phyloP scores from a whole-genome alignment of 1,140 invertebrate species.

The Steinernema khuongi region DNA sequence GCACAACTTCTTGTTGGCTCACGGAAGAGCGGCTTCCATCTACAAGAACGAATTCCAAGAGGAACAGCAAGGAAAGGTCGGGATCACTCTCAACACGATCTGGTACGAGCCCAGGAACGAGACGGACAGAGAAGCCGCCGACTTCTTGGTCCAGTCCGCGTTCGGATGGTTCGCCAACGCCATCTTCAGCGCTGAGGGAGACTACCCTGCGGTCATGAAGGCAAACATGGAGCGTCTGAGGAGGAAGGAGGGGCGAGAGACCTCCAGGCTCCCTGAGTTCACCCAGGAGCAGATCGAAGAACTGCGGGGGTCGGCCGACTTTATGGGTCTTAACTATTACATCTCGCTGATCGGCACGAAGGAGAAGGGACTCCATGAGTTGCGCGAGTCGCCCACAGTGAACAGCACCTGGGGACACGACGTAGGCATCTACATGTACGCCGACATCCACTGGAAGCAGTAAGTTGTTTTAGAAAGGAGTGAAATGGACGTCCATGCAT shows the following conservation, averaged over 20 bases:
- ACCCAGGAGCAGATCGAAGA: background rate
- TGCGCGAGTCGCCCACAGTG: background rate
- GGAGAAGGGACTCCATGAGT: background rate
- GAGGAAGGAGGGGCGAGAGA: background rate
- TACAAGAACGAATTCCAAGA: background rate
- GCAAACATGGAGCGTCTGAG: background rate
- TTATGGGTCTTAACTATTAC: background rate
- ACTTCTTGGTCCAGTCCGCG: background rate
- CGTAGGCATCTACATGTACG: background rate
- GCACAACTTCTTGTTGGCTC: background rate
- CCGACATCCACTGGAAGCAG: background rate
- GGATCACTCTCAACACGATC: background rate
- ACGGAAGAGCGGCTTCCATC: background rate
- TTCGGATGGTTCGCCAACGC: constrained; percentile 1
- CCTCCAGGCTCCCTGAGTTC: background rate
- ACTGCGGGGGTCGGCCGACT: background rate
- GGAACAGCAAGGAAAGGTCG: background rate
- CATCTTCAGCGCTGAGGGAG: background rate
- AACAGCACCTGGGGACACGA: background rate
- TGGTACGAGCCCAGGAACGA: background rate
- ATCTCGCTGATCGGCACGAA: background rate
- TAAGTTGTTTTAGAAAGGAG: too few relatives aligned
- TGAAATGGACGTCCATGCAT: too few relatives aligned
- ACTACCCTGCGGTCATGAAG: background rate
- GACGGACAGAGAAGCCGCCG: background rate